A percentile compares a stretch with the other conserved stretches of the same genome.
Evolutionary conservation across 1,140 invertebrate genomes (phyloP).

Genomic region (Drosophila sulfurigaster): DNA sequence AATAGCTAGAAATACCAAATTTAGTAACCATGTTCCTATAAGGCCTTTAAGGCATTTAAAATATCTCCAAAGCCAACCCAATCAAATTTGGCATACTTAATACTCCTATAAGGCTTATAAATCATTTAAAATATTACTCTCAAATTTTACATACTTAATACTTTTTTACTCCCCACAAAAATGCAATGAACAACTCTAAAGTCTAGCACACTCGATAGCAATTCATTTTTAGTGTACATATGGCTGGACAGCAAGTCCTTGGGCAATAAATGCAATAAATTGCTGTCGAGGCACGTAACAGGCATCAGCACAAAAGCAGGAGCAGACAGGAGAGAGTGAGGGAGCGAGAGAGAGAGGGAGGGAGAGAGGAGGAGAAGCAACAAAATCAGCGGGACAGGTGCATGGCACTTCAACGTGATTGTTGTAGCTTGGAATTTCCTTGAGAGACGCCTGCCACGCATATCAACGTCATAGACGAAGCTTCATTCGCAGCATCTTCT

Average conservation of each 20-base stretch:
- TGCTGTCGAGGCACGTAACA: slow-evolving; percentile 14
- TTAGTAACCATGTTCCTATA: too few species aligned
- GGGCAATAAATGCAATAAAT: slow-evolving; percentile 20
- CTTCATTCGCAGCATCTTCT: neutral
- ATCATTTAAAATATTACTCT: too few species aligned
- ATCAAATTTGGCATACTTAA: too few species aligned
- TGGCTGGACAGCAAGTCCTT: slow-evolving; percentile 1
- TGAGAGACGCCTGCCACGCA: slow-evolving; percentile 10
- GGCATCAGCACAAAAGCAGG: slow-evolving; percentile 1
- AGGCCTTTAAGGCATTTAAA: too few species aligned
- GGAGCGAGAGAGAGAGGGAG: too few species aligned
- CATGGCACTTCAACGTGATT: slow-evolving; percentile 13
- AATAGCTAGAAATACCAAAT: too few species aligned
- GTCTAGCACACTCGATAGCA: too few species aligned
- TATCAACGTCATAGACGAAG: slow-evolving; percentile 15
- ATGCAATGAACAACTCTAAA: too few species aligned
- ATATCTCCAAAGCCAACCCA: too few species aligned
- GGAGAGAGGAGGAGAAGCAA: neutral
- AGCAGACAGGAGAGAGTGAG: neutral
- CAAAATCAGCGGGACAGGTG: neutral
- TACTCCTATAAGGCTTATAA: too few species aligned
- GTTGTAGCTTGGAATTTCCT: slow-evolving; percentile 21
- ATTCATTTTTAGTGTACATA: slow-evolving; percentile 31
- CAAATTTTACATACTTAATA: too few species aligned
- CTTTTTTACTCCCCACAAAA: too few species aligned